Conservation (phyloP, 2,888 invertebrate species). For the Cremastobaeus sp. region DNA sequence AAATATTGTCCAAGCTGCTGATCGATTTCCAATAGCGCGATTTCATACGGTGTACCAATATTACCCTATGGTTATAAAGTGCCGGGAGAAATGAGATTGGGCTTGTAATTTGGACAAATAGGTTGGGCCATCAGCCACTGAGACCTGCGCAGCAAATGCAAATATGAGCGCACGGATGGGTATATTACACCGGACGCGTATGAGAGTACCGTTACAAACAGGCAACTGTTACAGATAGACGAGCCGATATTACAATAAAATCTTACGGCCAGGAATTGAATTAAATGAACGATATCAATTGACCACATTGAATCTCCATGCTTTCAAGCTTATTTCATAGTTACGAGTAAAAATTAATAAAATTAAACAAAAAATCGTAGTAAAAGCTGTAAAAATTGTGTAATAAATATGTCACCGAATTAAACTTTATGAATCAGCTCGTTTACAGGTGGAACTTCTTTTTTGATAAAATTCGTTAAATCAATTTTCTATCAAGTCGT, state of each 20-base stretch:
- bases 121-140: slow-evolving; percentile 6
- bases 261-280: slow-evolving; percentile 16
- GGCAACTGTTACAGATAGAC: slow-evolving; percentile 20
- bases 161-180: slow-evolving; percentile 6
- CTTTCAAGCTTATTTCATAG: no score
- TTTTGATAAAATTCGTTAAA: no score
- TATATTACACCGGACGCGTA: slow-evolving; percentile 7
- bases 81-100: slow-evolving; percentile 14
- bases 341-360: no score
- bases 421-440: no score
- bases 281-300: slow-evolving; percentile 39
- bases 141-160: slow-evolving; percentile 5
- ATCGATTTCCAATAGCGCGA: slow-evolving; percentile 41
- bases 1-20: slow-evolving; percentile 13
- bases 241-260: slow-evolving; percentile 30
- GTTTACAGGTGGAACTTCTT: no score
- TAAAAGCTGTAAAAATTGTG: no score
- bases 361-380: no score
- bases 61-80: slow-evolving; percentile 22
- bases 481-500: no score
- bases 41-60: slow-evolving; percentile 22
- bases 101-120: slow-evolving; percentile 40
- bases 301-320: slow-evolving; percentile 20
- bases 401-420: no score
- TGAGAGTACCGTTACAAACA: slow-evolving; percentile 23